Conservation (phyloP, 2,797 vertebrate genomes). For the Discoglossus pictus region DNA sequence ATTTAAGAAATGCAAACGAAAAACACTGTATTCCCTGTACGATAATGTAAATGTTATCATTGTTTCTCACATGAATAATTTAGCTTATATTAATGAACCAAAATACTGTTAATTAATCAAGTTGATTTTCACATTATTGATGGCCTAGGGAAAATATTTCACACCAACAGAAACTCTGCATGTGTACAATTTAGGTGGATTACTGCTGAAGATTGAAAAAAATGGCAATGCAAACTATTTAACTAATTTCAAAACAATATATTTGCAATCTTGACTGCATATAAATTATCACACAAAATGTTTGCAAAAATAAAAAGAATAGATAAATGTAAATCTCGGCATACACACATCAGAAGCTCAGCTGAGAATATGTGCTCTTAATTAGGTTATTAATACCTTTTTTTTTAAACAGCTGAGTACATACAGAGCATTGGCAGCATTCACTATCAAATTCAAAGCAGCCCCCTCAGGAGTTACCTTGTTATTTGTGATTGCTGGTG, state of each 20-base stretch:
- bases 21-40: too few species aligned
- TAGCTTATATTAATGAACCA: too few species aligned
- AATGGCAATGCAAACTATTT: too few species aligned
- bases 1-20: too few species aligned
- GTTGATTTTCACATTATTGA: conserved; percentile 25
- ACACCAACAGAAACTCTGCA: not conserved
- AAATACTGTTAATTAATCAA: conserved; percentile 8
- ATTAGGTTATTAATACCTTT: conserved; percentile 26
- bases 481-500: conserved; percentile 1
- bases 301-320: too few species aligned
- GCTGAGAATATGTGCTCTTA: conserved; percentile 11
- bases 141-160: not conserved
- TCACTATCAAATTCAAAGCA: not conserved
- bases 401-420: conserved; percentile 25
- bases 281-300: too few species aligned
- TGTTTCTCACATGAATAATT: too few species aligned
- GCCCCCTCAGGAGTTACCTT: not conserved
- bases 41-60: too few species aligned
- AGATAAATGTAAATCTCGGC: not conserved
- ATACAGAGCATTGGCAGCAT: conserved; percentile 17
- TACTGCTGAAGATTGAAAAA: too few species aligned
- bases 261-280: too few species aligned
- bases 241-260: too few species aligned
- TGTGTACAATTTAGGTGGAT: too few species aligned
- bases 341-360: conserved; percentile 5